Base-by-base conservation (phyloP, 1,140 invertebrate species). In the Drosophila orena region DNA sequence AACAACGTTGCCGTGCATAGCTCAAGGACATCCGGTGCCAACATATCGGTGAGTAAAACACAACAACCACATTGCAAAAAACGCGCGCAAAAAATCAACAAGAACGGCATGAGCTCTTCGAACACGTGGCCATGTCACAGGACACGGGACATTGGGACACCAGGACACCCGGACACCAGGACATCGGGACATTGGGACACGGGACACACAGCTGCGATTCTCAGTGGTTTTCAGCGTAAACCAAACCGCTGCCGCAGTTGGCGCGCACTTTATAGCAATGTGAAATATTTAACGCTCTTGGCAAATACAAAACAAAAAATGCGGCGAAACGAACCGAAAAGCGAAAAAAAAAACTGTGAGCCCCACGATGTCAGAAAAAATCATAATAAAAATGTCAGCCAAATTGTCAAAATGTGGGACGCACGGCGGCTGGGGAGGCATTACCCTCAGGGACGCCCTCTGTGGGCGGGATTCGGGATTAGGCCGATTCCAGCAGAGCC, bases 1-100 rank as follows among this genome's bases (percentile, higher is more conserved):
- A 81, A 94, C 96, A 55, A 95, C 94, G 60, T 92, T 97, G 75
- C 95, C 96, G 12, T 97, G 96, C 92, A 94, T 95, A 7, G 96
- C 96, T 43, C 96, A 96, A 92, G 96, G 95, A 47, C 95, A 95
- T 94, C 96, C 96, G 4, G 94, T 96, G 34, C 96, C 96, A 42
- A 94, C 93, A 57, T 96, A 96, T 92, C 95, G 95, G 94, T 95
- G 93, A 93, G 92, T 91, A 71, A 78, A 55, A 77, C 56, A 60
- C 71, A 62, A 80, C 55, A 77, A 65, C 73, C 42, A 49, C 50
- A 44, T 40, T 11, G 42, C 42, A 64, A 74, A 34, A 64, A 27
- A 10, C 44, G 43, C 27, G 35, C 8, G 11, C 14, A 66, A 60
- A 68, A 66, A 44, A 61, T 37, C 62, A 64, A 40, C 68, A 77